A percentile compares a stretch with the other conserved stretches of the same genome.
These are phyloP conservation scores for Venustoraphidia nigricollis DNA, from an alignment of 2,888 invertebrate species.

Conservation along the genomic window DNA sequence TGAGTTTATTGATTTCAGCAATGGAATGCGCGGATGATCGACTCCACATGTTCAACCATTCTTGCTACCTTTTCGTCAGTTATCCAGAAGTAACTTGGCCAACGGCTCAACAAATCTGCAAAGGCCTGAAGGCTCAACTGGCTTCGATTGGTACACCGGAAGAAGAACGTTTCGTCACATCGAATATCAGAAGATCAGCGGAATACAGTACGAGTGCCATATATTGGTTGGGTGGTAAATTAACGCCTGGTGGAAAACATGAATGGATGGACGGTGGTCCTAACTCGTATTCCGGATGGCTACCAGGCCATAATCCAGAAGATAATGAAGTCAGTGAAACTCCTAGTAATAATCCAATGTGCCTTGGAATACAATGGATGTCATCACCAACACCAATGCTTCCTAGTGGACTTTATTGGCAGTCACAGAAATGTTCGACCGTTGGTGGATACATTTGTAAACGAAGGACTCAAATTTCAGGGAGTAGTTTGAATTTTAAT, in stretches of 20 bases:
- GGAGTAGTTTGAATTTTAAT: slow-evolving; percentile 38
- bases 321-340: slow-evolving; percentile 20
- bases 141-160: slow-evolving; percentile 51
- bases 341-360: slow-evolving; percentile 19
- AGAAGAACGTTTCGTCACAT: slow-evolving; percentile 53
- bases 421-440: slow-evolving; percentile 41
- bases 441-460: slow-evolving; percentile 46
- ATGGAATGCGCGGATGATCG: slow-evolving; percentile 57
- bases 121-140: slow-evolving; percentile 53
- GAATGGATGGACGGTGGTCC: slow-evolving; percentile 46
- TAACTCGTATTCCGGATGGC: slow-evolving; percentile 43
- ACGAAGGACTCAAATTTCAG: slow-evolving; percentile 28
- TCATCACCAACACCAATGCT: slow-evolving; percentile 45
- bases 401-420: slow-evolving; percentile 59
- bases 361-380: slow-evolving; percentile 48
- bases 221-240: slow-evolving; percentile 57
- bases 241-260: slow-evolving; percentile 30
- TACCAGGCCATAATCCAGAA: slow-evolving; percentile 32
- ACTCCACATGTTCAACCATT: slow-evolving; percentile 49
- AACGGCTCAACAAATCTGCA: slow-evolving; percentile 52
- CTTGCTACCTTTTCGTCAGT: slow-evolving; percentile 61
- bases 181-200: slow-evolving; percentile 48
- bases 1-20: slow-evolving; percentile 29
- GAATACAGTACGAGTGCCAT: slow-evolving; percentile 57
- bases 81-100: slow-evolving; percentile 64